Evolutionary conservation across 2,888 invertebrate species (phyloP).

Genomic region (Eumerus sabulonum): DNA sequence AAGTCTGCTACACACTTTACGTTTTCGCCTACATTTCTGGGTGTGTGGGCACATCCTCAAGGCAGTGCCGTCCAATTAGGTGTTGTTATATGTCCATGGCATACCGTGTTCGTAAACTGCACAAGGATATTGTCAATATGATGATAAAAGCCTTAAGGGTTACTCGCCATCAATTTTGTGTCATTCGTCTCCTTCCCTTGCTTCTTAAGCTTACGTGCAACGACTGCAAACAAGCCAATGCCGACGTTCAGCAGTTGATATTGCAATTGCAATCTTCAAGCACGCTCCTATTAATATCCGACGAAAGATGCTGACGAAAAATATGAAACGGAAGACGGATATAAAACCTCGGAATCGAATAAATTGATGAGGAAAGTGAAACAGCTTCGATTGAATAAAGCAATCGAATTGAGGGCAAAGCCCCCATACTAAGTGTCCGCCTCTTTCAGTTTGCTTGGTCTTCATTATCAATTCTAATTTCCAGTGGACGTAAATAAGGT

Average conservation of each 20-base stretch:
- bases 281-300: constrained; percentile 9
- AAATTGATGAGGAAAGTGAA: constrained; percentile 15
- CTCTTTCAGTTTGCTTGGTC: constrained; percentile 23
- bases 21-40: constrained; percentile 16
- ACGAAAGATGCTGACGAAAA: not conserved
- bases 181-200: constrained; percentile 47
- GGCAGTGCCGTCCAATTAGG: constrained; percentile 62
- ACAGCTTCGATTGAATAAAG: constrained; percentile 18
- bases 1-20: constrained; percentile 29
- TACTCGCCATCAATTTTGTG: constrained; percentile 61
- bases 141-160: constrained; percentile 62
- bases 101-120: constrained; percentile 54
- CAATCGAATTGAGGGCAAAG: constrained; percentile 20
- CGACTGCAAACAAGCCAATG: constrained; percentile 58
- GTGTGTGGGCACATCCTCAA: constrained; percentile 17
- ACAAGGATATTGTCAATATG: constrained; percentile 67
- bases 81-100: constrained; percentile 60
- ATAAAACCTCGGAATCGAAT: constrained; percentile 10
- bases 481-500: too few relatives aligned
- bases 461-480: not conserved
- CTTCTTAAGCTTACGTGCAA: constrained; percentile 59
- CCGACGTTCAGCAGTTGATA: constrained; percentile 56
- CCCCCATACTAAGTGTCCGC: too few relatives aligned
- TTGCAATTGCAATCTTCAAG: constrained; percentile 55
- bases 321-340: constrained; percentile 3